Conservation (phyloP, 2,113 vertebrate species). For the human region GRCh38 chr6:156318501-156319000, state of each 20-base stretch:
- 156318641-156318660: neutral
- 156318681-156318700: no score
- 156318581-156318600: rapidly evolving
- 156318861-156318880: neutral
- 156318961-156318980: neutral
- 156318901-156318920: neutral
- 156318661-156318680: neutral
- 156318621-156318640: neutral
- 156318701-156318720: neutral
- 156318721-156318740: neutral
- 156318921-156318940: conserved; percentile 47
- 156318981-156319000: conserved; percentile 26
- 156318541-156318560: rapidly evolving
- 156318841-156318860: neutral
- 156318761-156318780: neutral
- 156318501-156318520: neutral
- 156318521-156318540: neutral
- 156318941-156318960: conserved; percentile 55
- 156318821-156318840: neutral
- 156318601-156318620: rapidly evolving
- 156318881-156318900: conserved; percentile 14
- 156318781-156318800: neutral
- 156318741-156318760: neutral
- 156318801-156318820: neutral
- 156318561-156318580: neutral